Evolutionary conservation across 2,113 vertebrate genomes (phyloP).

Genomic region (Paraplagusia blochii): DNA sequence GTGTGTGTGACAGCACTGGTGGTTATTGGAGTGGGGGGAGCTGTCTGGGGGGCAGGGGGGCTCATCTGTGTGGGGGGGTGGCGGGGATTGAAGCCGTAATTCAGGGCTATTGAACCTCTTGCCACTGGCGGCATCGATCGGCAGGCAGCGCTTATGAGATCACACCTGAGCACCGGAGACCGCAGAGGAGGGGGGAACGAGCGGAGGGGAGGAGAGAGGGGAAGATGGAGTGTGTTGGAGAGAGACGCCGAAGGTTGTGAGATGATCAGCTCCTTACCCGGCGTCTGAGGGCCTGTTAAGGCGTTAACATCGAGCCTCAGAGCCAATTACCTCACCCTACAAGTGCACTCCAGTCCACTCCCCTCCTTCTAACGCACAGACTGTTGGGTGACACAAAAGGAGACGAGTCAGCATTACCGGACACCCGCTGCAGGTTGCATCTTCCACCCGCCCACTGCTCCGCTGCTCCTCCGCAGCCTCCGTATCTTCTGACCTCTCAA

Average conservation of each 20-base stretch:
- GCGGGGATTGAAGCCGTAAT: slow-evolving; percentile 95
- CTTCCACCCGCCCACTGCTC: slow-evolving; percentile 24
- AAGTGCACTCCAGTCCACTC: slow-evolving; percentile 32
- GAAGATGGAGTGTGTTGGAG: slow-evolving; percentile 20
- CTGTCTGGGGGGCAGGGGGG: slow-evolving; percentile 47
- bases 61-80: slow-evolving; percentile 85
- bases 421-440: no score
- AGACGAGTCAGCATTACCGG: slow-evolving; percentile 31
- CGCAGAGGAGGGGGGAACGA: slow-evolving; percentile 47
- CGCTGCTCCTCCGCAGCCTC: slow-evolving; percentile 13
- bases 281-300: slow-evolving; percentile 82
- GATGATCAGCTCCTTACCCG: slow-evolving; percentile 86
- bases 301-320: slow-evolving; percentile 75
- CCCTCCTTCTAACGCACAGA: not conserved
- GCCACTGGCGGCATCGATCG: slow-evolving; percentile 92
- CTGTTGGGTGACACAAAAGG: slow-evolving; percentile 29
- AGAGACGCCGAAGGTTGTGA: slow-evolving; percentile 76
- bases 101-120: slow-evolving; percentile 92
- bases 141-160: slow-evolving; percentile 87
- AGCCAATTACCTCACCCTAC: slow-evolving; percentile 76
- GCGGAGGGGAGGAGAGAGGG: slow-evolving; percentile 13
- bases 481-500: slow-evolving; percentile 68
- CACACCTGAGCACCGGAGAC: slow-evolving; percentile 86
- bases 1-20: slow-evolving; percentile 1
- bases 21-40: slow-evolving; percentile 47